phyloP scores from a whole-genome alignment of 1,140 invertebrate species.

The Hyles vespertilio region DNA sequence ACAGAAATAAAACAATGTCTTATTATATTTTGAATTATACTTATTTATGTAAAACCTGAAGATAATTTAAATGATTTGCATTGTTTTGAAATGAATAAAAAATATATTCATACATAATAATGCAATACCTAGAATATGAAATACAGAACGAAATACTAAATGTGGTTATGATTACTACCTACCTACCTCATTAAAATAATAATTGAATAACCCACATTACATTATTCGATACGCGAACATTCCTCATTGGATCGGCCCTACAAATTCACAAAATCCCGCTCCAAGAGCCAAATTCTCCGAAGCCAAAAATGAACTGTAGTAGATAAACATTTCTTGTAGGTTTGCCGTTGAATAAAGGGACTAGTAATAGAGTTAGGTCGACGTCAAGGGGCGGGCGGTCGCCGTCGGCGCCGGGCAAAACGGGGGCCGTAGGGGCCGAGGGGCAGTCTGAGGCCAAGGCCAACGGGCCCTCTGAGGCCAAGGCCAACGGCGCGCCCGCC shows the following conservation, averaged over 20 bases:
- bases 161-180: no score
- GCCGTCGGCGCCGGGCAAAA: slow-evolving; percentile 60
- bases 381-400: slow-evolving; percentile 67
- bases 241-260: no score
- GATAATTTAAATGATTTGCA: no score
- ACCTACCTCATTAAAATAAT: no score
- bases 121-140: no score
- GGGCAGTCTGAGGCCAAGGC: slow-evolving; percentile 27
- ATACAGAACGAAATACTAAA: no score
- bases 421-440: slow-evolving; percentile 41
- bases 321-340: slow-evolving; percentile 63
- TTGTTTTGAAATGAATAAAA: no score
- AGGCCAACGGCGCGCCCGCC: slow-evolving; percentile 40
- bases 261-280: no score
- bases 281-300: slow-evolving; percentile 42
- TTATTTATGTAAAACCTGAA: no score
- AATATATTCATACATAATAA: no score
- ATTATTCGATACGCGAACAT: background rate
- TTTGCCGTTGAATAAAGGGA: slow-evolving; percentile 72
- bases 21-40: no score
- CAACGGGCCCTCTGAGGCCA: slow-evolving; percentile 4
- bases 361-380: slow-evolving; percentile 72
- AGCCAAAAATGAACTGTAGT: slow-evolving; percentile 43
- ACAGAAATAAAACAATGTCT: no score
- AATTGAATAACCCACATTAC: background rate